Conservation (phyloP, 2,113 vertebrate species). For the Dipodomys spectabilis region DNA sequence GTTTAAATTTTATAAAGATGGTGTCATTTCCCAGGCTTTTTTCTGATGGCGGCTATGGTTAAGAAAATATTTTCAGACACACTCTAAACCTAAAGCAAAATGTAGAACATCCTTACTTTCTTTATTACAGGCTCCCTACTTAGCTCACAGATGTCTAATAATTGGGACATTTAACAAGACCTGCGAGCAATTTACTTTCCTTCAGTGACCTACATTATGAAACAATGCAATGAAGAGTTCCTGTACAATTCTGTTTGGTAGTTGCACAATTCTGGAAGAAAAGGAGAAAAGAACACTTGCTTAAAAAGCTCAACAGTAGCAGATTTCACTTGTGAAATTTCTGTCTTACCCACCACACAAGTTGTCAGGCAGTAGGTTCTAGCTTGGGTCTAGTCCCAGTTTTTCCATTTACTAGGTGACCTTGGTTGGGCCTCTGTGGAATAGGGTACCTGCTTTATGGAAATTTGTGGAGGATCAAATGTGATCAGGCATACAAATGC, state of each 20-base stretch:
- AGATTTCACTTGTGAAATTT: background rate
- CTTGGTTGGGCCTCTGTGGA: background rate
- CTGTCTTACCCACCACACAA: background rate
- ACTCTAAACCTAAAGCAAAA: slow-evolving; percentile 40
- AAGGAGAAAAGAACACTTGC: background rate
- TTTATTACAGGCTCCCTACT: background rate
- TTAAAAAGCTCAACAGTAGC: background rate
- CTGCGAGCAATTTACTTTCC: background rate
- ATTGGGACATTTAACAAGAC: background rate
- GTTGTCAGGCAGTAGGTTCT: background rate
- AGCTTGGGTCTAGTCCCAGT: background rate
- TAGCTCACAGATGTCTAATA: background rate
- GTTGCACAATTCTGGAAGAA: background rate
- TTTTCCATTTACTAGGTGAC: background rate
- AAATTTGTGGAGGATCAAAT: background rate
- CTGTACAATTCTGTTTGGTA: background rate
- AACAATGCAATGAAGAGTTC: background rate
- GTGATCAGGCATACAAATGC: background rate
- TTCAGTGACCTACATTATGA: background rate
- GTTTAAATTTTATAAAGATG: background rate
- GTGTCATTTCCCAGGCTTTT: background rate
- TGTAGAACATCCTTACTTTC: background rate
- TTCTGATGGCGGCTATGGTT: background rate
- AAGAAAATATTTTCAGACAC: background rate
- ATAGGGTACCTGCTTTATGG: background rate